Percentiles rank a stretch among this genome's conserved stretches.
phyloP scores from a whole-genome alignment of 2,797 vertebrate species.

The Selene dorsalis region DNA sequence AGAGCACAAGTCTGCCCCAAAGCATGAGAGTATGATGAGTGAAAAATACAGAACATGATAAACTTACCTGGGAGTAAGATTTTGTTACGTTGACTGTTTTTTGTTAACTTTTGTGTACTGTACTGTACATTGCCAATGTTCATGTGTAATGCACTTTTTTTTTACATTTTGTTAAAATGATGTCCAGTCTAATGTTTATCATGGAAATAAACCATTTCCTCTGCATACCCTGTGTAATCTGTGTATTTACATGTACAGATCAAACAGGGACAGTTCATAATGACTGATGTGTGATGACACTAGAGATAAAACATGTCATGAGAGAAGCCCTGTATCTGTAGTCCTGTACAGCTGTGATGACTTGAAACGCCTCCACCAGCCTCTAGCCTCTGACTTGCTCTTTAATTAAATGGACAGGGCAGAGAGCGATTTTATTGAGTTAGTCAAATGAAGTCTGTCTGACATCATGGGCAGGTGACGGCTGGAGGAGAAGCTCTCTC shows the following conservation, averaged over 20 bases:
- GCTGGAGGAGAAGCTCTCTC: slow-evolving; percentile 46
- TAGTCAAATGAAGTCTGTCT: slow-evolving; percentile 80
- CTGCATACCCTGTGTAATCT: slow-evolving; percentile 62
- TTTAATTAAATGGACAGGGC: slow-evolving; percentile 37
- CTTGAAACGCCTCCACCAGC: slow-evolving; percentile 12
- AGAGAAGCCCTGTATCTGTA: not conserved
- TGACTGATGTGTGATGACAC: not conserved
- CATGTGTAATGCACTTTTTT: slow-evolving; percentile 91
- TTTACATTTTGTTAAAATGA: slow-evolving; percentile 87
- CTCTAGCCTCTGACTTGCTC: slow-evolving; percentile 26
- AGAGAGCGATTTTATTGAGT: slow-evolving; percentile 74
- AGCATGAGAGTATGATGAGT: slow-evolving; percentile 60
- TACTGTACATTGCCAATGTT: slow-evolving; percentile 87
- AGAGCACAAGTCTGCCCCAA: slow-evolving; percentile 71
- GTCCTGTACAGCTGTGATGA: slow-evolving; percentile 4
- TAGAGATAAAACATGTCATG: not conserved
- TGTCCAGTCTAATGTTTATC: slow-evolving; percentile 89
- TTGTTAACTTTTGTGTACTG: slow-evolving; percentile 82
- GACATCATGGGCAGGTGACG: slow-evolving; percentile 75
- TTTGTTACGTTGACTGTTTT: slow-evolving; percentile 63
- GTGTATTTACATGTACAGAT: not conserved
- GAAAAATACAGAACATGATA: slow-evolving; percentile 46
- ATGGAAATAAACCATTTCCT: slow-evolving; percentile 89
- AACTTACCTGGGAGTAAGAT: slow-evolving; percentile 59
- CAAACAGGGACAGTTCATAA: not conserved